phyloP scores from a whole-genome alignment of 2,888 invertebrate species.

The Mechanitis mazaeus region DNA sequence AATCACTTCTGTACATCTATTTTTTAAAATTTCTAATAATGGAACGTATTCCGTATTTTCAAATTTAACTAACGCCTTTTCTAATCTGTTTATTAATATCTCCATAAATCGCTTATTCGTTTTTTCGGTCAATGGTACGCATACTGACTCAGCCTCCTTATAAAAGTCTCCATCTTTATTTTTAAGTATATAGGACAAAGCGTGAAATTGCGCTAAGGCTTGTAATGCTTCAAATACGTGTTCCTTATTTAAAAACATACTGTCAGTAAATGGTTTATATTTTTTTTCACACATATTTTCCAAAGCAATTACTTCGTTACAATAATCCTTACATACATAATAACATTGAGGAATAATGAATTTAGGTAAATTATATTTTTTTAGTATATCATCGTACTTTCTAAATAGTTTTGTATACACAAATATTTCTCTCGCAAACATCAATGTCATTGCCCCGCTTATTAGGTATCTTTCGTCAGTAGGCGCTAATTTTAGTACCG shows the following conservation, averaged over 20 bases:
- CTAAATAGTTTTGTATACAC: constrained; percentile 50
- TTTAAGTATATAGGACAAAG: constrained; percentile 54
- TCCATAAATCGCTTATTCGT: constrained; percentile 53
- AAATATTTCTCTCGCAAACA: constrained; percentile 60
- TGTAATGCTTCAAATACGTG: constrained; percentile 50
- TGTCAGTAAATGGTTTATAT: constrained; percentile 45
- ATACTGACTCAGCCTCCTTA: constrained; percentile 41
- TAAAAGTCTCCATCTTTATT: constrained; percentile 37
- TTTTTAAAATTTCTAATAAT: constrained; percentile 42
- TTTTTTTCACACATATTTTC: constrained; percentile 53
- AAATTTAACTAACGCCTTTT: constrained; percentile 51
- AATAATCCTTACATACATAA: constrained; percentile 48
- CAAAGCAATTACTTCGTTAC: constrained; percentile 57
- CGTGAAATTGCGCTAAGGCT: constrained; percentile 57
- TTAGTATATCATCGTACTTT: constrained; percentile 44
- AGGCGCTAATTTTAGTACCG: constrained; percentile 63
- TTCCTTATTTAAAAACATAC: constrained; percentile 49
- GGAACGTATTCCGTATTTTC: constrained; percentile 41
- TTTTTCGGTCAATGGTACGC: constrained; percentile 49
- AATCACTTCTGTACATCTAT: constrained; percentile 43
- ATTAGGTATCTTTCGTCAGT: constrained; percentile 58
- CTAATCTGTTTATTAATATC: constrained; percentile 54
- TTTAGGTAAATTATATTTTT: constrained; percentile 26
- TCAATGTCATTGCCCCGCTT: constrained; percentile 57
- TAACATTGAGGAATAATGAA: constrained; percentile 52